Conservation (phyloP, 2,113 vertebrate species). For the Manacus vitellinus region DNA sequence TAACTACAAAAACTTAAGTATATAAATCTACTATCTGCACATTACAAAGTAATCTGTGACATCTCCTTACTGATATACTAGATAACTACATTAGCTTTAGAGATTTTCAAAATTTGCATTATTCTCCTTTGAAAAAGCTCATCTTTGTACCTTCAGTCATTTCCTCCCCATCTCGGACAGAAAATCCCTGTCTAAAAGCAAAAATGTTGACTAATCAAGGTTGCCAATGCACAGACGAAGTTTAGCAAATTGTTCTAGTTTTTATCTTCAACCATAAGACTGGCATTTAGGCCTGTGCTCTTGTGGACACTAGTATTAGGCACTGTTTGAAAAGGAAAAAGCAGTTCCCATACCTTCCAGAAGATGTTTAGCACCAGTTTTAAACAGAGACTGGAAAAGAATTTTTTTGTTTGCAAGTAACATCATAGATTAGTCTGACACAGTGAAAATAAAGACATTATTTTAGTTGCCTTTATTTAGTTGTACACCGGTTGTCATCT, state of each 20-base stretch:
- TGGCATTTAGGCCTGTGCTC: neutral
- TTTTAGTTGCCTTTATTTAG: neutral
- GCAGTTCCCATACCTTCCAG: neutral
- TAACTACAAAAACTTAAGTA: neutral
- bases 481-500: neutral
- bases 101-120: neutral
- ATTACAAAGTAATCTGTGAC: neutral
- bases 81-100: neutral
- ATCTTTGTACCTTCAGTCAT: neutral
- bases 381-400: neutral
- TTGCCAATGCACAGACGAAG: neutral
- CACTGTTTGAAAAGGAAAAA: neutral
- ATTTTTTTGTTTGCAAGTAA: neutral
- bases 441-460: neutral
- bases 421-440: neutral
- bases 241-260: neutral
- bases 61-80: neutral
- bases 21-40: neutral
- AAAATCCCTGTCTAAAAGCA: neutral
- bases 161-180: fast-evolving
- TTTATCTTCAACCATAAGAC: neutral
- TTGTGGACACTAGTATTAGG: neutral
- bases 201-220: neutral
- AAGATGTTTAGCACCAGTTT: neutral
- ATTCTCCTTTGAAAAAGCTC: neutral